phyloP scores from a whole-genome alignment of 2,888 invertebrate species.

The Ernsta delagoae region DNA sequence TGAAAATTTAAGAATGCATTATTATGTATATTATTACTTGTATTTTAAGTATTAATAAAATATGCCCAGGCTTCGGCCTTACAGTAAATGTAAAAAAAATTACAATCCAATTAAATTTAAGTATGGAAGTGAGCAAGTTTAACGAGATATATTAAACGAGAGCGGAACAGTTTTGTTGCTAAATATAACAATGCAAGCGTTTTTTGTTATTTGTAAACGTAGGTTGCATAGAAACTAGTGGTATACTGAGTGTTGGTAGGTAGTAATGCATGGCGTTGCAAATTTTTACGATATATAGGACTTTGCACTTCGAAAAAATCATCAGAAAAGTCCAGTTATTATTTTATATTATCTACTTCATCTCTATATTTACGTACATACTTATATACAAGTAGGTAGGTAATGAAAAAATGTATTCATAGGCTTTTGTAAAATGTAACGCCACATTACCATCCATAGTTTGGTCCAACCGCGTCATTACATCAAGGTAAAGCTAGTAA shows the following conservation, averaged over 20 bases:
- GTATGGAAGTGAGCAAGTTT: conserved; percentile 1
- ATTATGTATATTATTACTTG: background rate
- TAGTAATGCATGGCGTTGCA: too few species aligned
- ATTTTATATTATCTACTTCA: too few species aligned
- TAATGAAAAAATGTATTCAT: too few species aligned
- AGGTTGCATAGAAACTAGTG: background rate
- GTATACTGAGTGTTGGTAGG: background rate
- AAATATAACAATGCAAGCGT: conserved; percentile 8
- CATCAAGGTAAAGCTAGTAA: too few species aligned
- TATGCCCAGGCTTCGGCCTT: background rate
- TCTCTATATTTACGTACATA: too few species aligned
- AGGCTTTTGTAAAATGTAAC: too few species aligned
- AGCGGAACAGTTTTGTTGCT: conserved; percentile 7
- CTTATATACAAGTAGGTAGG: too few species aligned
- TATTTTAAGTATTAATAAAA: background rate
- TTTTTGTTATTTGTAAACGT: background rate
- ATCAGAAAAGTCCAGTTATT: too few species aligned
- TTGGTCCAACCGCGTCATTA: too few species aligned
- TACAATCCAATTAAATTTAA: conserved; percentile 3
- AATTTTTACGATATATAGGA: too few species aligned
- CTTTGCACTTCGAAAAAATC: too few species aligned
- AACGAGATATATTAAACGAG: background rate
- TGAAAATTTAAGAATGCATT: background rate
- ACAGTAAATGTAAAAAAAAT: background rate
- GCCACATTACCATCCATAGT: too few species aligned